These are phyloP conservation scores for Achroia grisella DNA, from an alignment of 1,140 invertebrate genomes.

Conservation along the genomic window DNA sequence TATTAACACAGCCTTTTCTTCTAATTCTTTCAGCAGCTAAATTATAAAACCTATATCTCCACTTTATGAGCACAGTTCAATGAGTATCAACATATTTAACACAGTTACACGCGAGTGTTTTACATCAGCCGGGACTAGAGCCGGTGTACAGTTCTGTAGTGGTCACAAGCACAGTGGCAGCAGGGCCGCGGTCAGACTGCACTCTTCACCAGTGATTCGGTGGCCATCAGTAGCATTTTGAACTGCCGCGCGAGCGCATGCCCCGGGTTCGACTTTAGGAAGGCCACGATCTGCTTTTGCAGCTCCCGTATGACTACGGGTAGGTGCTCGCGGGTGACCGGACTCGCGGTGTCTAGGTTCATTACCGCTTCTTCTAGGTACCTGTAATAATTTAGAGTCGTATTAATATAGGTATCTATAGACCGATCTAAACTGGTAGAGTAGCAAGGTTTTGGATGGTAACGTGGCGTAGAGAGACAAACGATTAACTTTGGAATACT, in stretches of 20 bases:
- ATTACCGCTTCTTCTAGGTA: constrained; percentile 92
- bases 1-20: too few relatives aligned
- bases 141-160: not conserved
- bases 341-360: constrained; percentile 84
- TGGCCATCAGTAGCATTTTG: constrained; percentile 87
- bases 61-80: too few relatives aligned
- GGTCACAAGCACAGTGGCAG: constrained; percentile 11
- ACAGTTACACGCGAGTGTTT: too few relatives aligned
- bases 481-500: too few relatives aligned
- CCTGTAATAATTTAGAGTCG: constrained; percentile 65
- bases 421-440: too few relatives aligned
- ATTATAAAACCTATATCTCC: too few relatives aligned
- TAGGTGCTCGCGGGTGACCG: constrained; percentile 88
- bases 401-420: too few relatives aligned
- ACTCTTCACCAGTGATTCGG: constrained; percentile 74
- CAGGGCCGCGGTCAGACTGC: constrained; percentile 22
- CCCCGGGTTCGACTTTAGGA: constrained; percentile 80
- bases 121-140: too few relatives aligned
- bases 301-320: constrained; percentile 85
- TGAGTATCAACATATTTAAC: too few relatives aligned
- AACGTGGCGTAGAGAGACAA: too few relatives aligned
- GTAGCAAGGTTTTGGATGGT: too few relatives aligned
- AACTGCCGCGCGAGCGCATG: constrained; percentile 81
- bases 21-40: too few relatives aligned
- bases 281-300: constrained; percentile 82